Evolutionary conservation across 1,140 invertebrate genomes (phyloP), one percentile per base, ranked within the genome.

Genomic region (Araneus ventricosus): DNA sequence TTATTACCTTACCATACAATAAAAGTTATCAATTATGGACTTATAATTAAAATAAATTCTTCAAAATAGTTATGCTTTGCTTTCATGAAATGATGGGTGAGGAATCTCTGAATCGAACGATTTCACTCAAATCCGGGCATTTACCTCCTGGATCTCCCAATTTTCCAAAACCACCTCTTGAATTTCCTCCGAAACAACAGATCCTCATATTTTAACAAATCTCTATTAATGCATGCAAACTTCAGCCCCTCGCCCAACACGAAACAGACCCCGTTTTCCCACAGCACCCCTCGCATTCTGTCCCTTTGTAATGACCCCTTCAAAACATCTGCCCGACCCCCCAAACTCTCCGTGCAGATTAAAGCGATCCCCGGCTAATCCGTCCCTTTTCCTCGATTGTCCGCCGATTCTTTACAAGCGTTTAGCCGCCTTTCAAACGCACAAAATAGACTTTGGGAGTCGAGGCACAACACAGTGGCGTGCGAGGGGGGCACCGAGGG

Each of bases 351-450:
- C 4, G 82, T 37, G 34, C 59, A 45, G 86, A 88, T 88, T 88
- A 88, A 88, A 88, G 30, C 59, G 86, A 88, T 88, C 86, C 34
- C 86, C 20, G 30, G 59, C 3, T 88, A 88, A 88, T 88, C 86
- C 86, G 34, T 5, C 70, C 45, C 24, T n/a, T 45, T 41, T 45
- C 39, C 22, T n/a, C 80, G 27, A 84, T 84, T 45, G 80, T 41
- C 39, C 45, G 24, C 27, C 2, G 39, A 52, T 52, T 84, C 80
- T 41, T 45, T 52, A 84, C 70, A 84, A 84, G 45, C 80, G 24
- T 84, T 84, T 52, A 84, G 41, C 22, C 27, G 80, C 80, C 45
- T 84, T 84, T 84, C 39, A 84, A n/a, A 17, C 22, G 8, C 24
- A 27, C 39, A 52, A 84, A 84, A 84, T 84, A 84, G 80, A 84